Base-by-base conservation (phyloP, 2,797 vertebrate species). In the Coreius guichenoti region DNA sequence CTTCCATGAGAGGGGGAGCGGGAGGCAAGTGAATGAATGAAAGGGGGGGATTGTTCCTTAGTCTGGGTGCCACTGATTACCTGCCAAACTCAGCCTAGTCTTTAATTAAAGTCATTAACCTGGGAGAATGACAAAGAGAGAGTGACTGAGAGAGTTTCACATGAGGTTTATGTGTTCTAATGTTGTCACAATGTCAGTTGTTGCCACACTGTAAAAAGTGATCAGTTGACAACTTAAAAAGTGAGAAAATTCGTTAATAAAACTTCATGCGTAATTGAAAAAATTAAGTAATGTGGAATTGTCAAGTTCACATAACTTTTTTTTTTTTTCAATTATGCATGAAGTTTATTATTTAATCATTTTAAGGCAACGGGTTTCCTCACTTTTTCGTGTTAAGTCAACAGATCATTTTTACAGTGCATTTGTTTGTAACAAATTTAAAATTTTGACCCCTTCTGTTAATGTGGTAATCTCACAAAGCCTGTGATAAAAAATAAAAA, bases 61-160 rank as follows among this genome's bases (percentile, higher is more conserved):
- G 58, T 82, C 81, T n/a, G 43, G 83, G 88, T 31, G 76, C 63
- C 88, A 82, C 88, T 80, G 87, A 90, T 74, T 86, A 78, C 81
- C 29, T 78, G 91, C 90, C 91, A 94, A 90, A 88, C 89, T 84
- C 80, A 0, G 58, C 81, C 86, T 74, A 58, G 88, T 88, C 90
- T 94, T 94, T 93, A 94, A 94, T 95, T 94, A 94, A 88, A 92
- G 88, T 90, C 88, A 93, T 94, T 93, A 94, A 91, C 91, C 88
- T 84, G 78, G 86, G 88, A 85, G 86, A 67, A 75, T 39, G 77
- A 67, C 29, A 31, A 47, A 26, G 39, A 80, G 14, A 51, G 58
- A 70, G 21, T 54, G 29, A 63, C 23, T 17, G 36, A 63, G 16
- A 47, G n/a, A 63, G 65, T 43, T 39, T 51, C 23, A 76, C 14